Evolutionary conservation across 1,140 invertebrate species (phyloP).

Genomic region (Stegodyphus mimosarum): DNA sequence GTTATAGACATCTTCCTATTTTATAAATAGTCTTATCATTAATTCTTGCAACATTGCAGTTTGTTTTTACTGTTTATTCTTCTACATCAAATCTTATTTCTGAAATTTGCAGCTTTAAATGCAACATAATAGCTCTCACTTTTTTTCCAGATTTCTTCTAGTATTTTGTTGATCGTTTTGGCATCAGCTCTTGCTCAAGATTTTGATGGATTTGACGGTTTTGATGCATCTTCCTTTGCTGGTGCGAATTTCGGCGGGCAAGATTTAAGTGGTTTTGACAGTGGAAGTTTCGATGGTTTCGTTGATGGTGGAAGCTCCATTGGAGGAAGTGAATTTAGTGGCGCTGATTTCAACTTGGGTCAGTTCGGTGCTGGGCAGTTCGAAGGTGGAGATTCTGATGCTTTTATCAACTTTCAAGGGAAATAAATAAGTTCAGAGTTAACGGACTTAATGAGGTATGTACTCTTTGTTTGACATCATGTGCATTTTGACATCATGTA

Average conservation of each 20-base stretch:
- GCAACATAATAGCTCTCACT: neutral
- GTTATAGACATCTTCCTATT: no score
- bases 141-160: neutral
- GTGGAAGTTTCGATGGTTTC: constrained; percentile 8
- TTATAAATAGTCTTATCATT: no score
- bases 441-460: neutral
- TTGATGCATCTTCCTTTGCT: constrained; percentile 22
- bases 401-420: constrained; percentile 12
- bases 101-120: no score
- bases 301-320: neutral
- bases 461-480: neutral
- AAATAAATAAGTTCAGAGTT: neutral
- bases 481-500: no score
- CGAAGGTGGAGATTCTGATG: neutral
- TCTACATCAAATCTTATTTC: no score
- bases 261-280: constrained; percentile 26
- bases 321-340: constrained; percentile 2
- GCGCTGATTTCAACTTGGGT: constrained; percentile 17
- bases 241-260: constrained; percentile 22
- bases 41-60: no score
- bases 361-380: constrained; percentile 10
- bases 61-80: no score
- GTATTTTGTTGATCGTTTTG: neutral
- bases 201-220: constrained; percentile 32
- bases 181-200: constrained; percentile 18